Conservation (phyloP, 2,113 vertebrate genomes). For the Triplophysa rosa region DNA sequence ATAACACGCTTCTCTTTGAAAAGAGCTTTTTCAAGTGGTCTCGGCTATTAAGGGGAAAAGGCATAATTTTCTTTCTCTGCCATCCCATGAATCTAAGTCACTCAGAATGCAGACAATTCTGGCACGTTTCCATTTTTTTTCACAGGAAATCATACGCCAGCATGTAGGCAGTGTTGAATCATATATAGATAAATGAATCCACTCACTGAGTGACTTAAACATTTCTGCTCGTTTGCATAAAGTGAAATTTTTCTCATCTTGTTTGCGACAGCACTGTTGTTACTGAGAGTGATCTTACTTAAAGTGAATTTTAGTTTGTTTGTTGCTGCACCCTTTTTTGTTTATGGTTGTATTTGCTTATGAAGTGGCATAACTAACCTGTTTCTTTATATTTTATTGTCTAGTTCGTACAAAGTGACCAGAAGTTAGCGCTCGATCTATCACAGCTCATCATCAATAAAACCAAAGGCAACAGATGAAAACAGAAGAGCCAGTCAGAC, state of each 20-base stretch:
- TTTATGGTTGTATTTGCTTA: too few relatives aligned
- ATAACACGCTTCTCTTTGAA: slow-evolving; percentile 37
- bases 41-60: slow-evolving; percentile 20
- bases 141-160: neutral
- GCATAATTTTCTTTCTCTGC: slow-evolving; percentile 9
- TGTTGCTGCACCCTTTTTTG: too few relatives aligned
- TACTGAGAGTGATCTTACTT: too few relatives aligned
- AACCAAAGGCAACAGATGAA: neutral
- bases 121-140: neutral
- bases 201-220: neutral
- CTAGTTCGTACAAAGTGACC: slow-evolving; percentile 46
- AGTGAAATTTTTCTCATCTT: too few relatives aligned
- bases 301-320: too few relatives aligned
- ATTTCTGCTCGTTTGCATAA: too few relatives aligned
- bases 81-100: neutral
- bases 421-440: slow-evolving; percentile 12
- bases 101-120: neutral
- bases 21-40: slow-evolving; percentile 34
- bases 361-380: neutral
- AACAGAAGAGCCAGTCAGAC: slow-evolving; percentile 22
- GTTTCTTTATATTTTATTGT: neutral
- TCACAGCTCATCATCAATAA: neutral
- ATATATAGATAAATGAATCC: neutral
- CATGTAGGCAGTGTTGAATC: neutral
- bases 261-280: too few relatives aligned